Evolutionary conservation across 1,140 invertebrate species (phyloP), one percentile per base, ranked within the genome.

Genomic region (Phocides pigmalion): DNA sequence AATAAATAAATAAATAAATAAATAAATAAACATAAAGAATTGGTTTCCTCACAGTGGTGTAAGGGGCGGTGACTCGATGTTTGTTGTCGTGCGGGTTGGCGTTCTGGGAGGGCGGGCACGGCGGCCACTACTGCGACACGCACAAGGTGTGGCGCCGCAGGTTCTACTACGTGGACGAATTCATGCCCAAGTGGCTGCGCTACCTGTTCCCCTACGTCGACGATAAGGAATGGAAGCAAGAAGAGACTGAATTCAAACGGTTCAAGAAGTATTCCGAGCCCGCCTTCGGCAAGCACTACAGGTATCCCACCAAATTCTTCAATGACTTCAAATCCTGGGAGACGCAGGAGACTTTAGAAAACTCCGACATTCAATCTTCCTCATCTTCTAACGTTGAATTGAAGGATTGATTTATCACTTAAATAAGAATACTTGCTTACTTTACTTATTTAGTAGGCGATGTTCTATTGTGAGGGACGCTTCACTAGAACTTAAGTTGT

Each of bases 101-200:
- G 0, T 35, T 67, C 8, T 89, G 86, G 86, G 15, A 82, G 0
- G 74, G 82, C 8, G 84, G 84, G 1, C 62, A 70, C 11, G 71
- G 74, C 1, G 79, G 75, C 0, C 66, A 76, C 51, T 89, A 72
- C 62, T 74, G 64, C 22, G 74, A 85, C 3, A 85, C 84, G 0
- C 78, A 75, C 20, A 82, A 75, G 65, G 72, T 81, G 0, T 89
- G 87, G 87, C 63, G 64, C 6, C 66, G 79, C 15, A 65, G 87
- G 0, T 89, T 81, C 62, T 81, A 72, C 47, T 88, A 83, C 49
- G 79, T 82, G 77, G 84, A 89, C 42, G 74, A 80, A 16, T 84
- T 83, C 51, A 61, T 87, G 3, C 87, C 87, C 0, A 59, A 78
- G 12, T 87, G 84, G 84, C 17, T 84, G 39, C 56, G 62, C 14